A percentile compares a stretch with the other conserved stretches of the same genome.
phyloP scores from a whole-genome alignment of 2,797 vertebrate genomes.

The Ctenosaura bakeri region DNA sequence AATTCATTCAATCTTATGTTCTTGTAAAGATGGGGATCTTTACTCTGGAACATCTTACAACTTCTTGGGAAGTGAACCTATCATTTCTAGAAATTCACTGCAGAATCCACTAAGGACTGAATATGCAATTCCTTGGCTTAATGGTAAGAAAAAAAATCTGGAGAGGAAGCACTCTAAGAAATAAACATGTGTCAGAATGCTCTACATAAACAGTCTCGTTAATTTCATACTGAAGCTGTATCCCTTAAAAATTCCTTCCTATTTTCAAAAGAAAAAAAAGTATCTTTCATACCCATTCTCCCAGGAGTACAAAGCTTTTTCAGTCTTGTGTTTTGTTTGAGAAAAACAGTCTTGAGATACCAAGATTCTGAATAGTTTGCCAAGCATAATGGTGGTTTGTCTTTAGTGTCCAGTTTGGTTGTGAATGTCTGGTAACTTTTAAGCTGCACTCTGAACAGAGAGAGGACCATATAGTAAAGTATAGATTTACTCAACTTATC shows the following conservation, averaged over 20 bases:
- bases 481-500: neutral
- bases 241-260: neutral
- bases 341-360: constrained; percentile 1
- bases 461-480: neutral
- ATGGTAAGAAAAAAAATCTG: constrained; percentile 84
- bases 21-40: constrained; percentile 90
- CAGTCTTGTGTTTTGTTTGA: neutral
- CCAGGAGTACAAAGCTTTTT: neutral
- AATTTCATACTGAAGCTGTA: neutral
- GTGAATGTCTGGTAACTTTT: neutral
- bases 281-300: neutral
- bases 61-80: constrained; percentile 96
- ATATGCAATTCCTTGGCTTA: constrained; percentile 98
- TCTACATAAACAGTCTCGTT: neutral
- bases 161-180: neutral
- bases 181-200: neutral
- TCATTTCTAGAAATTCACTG: constrained; percentile 91
- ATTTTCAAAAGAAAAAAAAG: neutral
- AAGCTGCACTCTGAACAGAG: neutral
- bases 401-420: constrained; percentile 28
- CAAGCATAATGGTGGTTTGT: neutral
- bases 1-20: constrained; percentile 4
- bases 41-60: constrained; percentile 96
- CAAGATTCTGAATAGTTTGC: constrained; percentile 16
- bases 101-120: constrained; percentile 92